Conservation (phyloP, 1,140 invertebrate genomes). For the Saccostrea cuccullata region DNA sequence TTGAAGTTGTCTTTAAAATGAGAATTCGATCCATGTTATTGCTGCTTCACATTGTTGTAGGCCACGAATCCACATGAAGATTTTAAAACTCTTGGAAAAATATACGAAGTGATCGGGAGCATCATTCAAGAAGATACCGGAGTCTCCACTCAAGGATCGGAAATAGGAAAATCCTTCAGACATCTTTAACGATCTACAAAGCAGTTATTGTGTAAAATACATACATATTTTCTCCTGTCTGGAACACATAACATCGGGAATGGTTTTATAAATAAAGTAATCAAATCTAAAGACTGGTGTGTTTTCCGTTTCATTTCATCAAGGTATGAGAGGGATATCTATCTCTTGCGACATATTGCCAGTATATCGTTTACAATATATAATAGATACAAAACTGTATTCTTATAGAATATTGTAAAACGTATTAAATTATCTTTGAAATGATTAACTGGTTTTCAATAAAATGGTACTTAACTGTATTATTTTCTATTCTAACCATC, state of each 20-base stretch:
- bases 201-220: conserved; percentile 11
- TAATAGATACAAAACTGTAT: background rate
- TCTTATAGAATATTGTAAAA: background rate
- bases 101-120: background rate
- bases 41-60: background rate
- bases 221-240: background rate
- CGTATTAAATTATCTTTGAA: no score
- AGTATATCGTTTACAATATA: background rate
- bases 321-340: background rate
- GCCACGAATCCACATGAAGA: background rate
- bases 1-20: background rate
- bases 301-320: background rate
- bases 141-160: background rate
- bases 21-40: background rate
- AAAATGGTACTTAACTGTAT: no score
- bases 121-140: background rate
- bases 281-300: background rate
- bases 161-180: background rate
- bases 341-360: no score
- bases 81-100: background rate
- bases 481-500: no score
- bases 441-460: no score
- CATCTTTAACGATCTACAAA: background rate
- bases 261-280: background rate
- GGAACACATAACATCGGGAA: background rate